Percentiles rank a stretch among this genome's conserved stretches.
Conservation (phyloP, 2,113 vertebrate species). For the Poecile atricapillus region DNA sequence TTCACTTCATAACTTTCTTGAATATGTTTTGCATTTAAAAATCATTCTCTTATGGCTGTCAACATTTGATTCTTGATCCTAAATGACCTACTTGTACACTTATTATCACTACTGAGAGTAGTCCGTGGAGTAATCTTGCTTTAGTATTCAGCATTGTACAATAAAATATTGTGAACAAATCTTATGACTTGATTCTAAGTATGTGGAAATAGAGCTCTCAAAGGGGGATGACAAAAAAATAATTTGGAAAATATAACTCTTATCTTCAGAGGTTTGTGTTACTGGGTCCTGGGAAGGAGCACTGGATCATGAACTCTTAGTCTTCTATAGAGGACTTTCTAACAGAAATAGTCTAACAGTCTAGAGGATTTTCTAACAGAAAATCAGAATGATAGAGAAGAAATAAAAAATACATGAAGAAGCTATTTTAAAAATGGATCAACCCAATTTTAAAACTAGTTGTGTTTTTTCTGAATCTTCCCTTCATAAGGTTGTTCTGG, state of each 20-base stretch:
- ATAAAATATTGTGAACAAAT: background rate
- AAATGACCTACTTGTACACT: background rate
- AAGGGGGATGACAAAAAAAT: background rate
- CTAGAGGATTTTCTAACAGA: background rate
- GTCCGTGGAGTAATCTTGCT: background rate
- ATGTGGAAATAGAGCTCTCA: background rate
- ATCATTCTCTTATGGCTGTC: background rate
- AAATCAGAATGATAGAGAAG: background rate
- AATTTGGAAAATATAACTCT: background rate
- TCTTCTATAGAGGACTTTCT: background rate
- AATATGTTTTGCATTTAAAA: background rate
- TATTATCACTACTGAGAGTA: background rate
- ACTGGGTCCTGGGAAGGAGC: background rate
- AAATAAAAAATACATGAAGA: background rate
- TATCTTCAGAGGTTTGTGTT: background rate
- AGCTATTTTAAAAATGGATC: background rate
- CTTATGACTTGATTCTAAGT: background rate
- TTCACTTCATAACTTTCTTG: background rate
- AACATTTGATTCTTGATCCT: background rate
- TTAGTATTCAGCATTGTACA: background rate
- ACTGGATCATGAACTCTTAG: background rate
- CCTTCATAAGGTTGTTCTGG: background rate
- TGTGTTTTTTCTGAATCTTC: background rate
- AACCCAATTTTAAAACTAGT: background rate
- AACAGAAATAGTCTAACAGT: too few species aligned